phyloP scores from a whole-genome alignment of 2,797 vertebrate species.

The Pangasius larnaudii region DNA sequence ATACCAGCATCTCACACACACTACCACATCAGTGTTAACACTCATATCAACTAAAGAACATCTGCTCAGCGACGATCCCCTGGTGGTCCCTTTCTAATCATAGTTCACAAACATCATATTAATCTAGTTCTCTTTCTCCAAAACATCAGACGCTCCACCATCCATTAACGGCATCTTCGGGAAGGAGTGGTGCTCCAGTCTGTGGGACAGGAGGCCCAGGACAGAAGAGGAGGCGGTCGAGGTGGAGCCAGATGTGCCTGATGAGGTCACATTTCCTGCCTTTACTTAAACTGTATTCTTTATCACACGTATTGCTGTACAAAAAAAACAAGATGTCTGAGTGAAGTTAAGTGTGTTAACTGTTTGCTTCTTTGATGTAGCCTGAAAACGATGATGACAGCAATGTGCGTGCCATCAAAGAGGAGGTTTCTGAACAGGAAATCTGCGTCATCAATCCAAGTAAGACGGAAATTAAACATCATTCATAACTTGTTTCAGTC shows the following conservation, averaged over 20 bases:
- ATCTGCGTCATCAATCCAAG: slow-evolving; percentile 31
- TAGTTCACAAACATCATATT: background rate
- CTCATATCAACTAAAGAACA: background rate
- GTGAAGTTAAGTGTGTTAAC: background rate
- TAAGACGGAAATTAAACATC: slow-evolving; percentile 4
- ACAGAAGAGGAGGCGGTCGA: slow-evolving; percentile 14
- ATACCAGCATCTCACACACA: background rate
- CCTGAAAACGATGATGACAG: slow-evolving; percentile 33
- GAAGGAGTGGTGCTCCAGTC: slow-evolving; percentile 74
- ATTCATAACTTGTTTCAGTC: background rate
- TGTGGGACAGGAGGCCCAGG: slow-evolving; percentile 69
- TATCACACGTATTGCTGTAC: background rate
- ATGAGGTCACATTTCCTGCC: slow-evolving; percentile 55
- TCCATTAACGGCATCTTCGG: slow-evolving; percentile 74
- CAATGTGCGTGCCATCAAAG: slow-evolving; percentile 64
- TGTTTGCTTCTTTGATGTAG: slow-evolving; percentile 31
- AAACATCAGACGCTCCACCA: slow-evolving; percentile 47
- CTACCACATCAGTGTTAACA: background rate
- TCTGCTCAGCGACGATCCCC: background rate
- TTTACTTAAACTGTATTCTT: background rate
- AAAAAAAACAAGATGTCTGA: background rate
- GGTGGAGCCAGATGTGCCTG: slow-evolving; percentile 34
- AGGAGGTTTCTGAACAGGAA: slow-evolving; percentile 59
- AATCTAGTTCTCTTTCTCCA: background rate
- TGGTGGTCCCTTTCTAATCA: too few relatives aligned